A percentile compares a stretch with the other conserved stretches of the same genome.
Evolutionary conservation across 2,888 invertebrate genomes (phyloP).

Genomic region (Drosophila peninsularis): DNA sequence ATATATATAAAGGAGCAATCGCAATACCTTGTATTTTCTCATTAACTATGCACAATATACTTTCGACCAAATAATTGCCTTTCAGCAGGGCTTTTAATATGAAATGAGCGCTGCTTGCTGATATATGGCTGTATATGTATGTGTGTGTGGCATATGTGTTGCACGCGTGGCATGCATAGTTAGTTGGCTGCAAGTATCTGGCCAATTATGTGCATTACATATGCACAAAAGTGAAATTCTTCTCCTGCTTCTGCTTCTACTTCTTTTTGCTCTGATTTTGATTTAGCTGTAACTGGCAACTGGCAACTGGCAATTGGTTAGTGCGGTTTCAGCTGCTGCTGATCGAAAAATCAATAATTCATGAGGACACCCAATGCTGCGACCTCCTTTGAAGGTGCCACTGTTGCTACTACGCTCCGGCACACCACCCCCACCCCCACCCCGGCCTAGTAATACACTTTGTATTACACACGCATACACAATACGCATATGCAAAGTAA

Average conservation of each 20-base stretch:
- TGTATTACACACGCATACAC: slow-evolving; percentile 53
- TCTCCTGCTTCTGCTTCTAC: not conserved
- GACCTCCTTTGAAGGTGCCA: slow-evolving; percentile 2
- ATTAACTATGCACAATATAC: slow-evolving; percentile 11
- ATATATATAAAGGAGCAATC: not conserved
- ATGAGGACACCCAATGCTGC: slow-evolving; percentile 39
- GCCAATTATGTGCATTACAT: slow-evolving; percentile 58
- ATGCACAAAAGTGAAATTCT: slow-evolving; percentile 38
- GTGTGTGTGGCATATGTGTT: not conserved
- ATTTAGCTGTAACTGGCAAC: slow-evolving; percentile 21
- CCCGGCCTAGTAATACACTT: slow-evolving; percentile 20
- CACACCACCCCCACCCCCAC: not conserved
- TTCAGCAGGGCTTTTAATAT: slow-evolving; percentile 61
- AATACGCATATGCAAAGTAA: slow-evolving; percentile 72
- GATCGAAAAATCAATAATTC: slow-evolving; percentile 80
- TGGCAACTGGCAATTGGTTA: slow-evolving; percentile 8
- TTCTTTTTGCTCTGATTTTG: slow-evolving; percentile 20
- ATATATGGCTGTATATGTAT: not conserved
- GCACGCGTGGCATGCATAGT: slow-evolving; percentile 8
- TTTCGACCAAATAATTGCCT: slow-evolving; percentile 22
- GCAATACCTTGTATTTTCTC: not conserved
- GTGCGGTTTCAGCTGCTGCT: slow-evolving; percentile 28
- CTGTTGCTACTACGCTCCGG: not conserved
- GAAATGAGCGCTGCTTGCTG: slow-evolving; percentile 47
- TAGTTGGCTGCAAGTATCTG: slow-evolving; percentile 9